Conservation (phyloP, 2,797 vertebrate species). For the Yasuhikotakia modesta region DNA sequence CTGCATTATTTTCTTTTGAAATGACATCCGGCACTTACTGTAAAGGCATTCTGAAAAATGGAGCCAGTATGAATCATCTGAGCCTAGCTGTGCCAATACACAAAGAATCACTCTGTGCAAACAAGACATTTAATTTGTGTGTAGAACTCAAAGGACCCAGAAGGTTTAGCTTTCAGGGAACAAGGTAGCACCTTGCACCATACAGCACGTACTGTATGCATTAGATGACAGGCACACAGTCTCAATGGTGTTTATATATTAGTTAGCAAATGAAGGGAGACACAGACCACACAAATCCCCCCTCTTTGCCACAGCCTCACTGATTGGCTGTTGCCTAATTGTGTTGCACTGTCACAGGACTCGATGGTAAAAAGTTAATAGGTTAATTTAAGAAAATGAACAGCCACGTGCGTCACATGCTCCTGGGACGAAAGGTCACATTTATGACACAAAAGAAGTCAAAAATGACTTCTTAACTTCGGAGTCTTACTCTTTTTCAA, state of each 20-base stretch:
- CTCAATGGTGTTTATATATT: conserved; percentile 18
- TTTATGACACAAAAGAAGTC: conserved; percentile 32
- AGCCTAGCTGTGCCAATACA: conserved; percentile 5
- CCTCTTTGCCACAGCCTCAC: conserved; percentile 17
- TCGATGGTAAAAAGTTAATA: conserved; percentile 55
- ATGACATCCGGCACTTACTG: too few relatives aligned
- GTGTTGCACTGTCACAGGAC: conserved; percentile 52
- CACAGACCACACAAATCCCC: conserved; percentile 31
- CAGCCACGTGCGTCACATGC: conserved; percentile 56
- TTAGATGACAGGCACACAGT: conserved; percentile 29
- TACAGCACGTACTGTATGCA: background rate
- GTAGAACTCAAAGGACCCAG: too few relatives aligned
- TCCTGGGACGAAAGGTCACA: conserved; percentile 38
- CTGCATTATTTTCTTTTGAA: too few relatives aligned
- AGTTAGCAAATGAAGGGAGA: conserved; percentile 19
- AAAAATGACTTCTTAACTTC: conserved; percentile 33
- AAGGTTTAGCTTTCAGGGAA: background rate
- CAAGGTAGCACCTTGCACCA: background rate
- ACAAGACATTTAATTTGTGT: background rate
- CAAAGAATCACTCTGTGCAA: background rate
- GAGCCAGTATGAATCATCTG: too few relatives aligned
- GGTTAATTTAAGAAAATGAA: conserved; percentile 60
- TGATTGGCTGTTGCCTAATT: conserved; percentile 44
- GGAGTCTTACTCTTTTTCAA: conserved; percentile 6
- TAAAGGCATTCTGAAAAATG: too few relatives aligned